phyloP scores from a whole-genome alignment of 2,797 vertebrate species.

The Dendrocincla tyrannina region DNA sequence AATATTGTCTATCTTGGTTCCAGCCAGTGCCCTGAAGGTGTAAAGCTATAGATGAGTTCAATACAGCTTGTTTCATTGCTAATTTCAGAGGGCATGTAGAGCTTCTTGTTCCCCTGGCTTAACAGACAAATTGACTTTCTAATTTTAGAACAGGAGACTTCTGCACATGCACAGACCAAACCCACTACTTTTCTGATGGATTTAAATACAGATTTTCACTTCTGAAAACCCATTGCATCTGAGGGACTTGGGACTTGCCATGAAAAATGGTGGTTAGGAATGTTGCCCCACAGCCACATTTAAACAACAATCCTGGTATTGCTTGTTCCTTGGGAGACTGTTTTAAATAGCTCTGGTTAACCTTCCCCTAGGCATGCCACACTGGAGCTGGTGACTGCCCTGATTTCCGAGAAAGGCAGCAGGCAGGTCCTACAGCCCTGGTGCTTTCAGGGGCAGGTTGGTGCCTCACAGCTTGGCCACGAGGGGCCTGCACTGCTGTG shows the following conservation, averaged over 20 bases:
- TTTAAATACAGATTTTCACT: not conserved
- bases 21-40: conserved; percentile 17
- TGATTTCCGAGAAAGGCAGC: not conserved
- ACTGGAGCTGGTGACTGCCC: not conserved
- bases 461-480: not conserved
- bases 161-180: not conserved
- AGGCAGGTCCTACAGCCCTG: not conserved
- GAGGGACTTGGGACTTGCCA: not conserved
- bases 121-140: conserved; percentile 68
- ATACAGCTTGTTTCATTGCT: conserved; percentile 22
- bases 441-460: not conserved
- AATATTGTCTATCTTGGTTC: not conserved
- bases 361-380: not conserved
- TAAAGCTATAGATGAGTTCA: conserved; percentile 6
- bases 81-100: conserved; percentile 48
- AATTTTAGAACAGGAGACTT: conserved; percentile 62
- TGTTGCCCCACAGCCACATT: not conserved
- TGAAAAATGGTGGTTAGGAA: not conserved
- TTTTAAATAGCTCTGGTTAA: not conserved
- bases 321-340: not conserved
- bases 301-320: not conserved
- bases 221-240: not conserved
- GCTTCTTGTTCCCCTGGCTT: conserved; percentile 40
- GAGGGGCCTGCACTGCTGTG: not conserved
- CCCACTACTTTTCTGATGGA: not conserved